Conservation (phyloP, 1,140 invertebrate species). For the Trichomalopsis sarcophagae region DNA sequence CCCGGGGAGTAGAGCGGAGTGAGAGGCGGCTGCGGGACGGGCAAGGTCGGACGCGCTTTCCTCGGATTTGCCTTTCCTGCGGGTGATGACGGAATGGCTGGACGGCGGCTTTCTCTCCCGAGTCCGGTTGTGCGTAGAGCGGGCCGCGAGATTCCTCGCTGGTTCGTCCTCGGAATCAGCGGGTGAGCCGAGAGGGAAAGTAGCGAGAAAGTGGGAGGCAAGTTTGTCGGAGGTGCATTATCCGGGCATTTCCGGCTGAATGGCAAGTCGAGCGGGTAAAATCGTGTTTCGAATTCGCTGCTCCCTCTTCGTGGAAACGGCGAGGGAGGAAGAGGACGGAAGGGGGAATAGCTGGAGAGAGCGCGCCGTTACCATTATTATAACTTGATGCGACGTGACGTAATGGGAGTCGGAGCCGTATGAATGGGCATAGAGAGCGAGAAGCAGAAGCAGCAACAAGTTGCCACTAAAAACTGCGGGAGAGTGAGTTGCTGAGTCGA, state of each 20-base stretch:
- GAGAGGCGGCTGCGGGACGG: too few species aligned
- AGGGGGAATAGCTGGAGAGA: conserved; percentile 8
- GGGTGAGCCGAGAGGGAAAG: conserved; percentile 49
- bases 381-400: conserved; percentile 73
- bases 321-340: neutral
- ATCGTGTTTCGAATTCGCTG: conserved; percentile 66
- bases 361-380: conserved; percentile 69
- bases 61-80: conserved; percentile 32
- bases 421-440: conserved; percentile 65
- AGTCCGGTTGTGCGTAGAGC: too few species aligned
- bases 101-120: too few species aligned
- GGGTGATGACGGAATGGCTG: too few species aligned
- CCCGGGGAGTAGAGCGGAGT: neutral
- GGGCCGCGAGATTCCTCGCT: too few species aligned
- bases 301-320: conserved; percentile 38
- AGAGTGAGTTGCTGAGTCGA: conserved; percentile 76
- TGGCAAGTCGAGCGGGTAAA: conserved; percentile 58
- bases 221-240: conserved; percentile 57
- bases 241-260: conserved; percentile 54
- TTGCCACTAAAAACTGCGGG: conserved; percentile 75
- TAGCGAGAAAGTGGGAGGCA: conserved; percentile 50
- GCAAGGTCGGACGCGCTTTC: conserved; percentile 12
- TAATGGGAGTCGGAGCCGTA: conserved; percentile 72
- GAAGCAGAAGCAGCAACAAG: conserved; percentile 64
- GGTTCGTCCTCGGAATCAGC: neutral